Evolutionary conservation across 2,888 invertebrate species (phyloP).

Genomic region (Perizoma affinitatum): DNA sequence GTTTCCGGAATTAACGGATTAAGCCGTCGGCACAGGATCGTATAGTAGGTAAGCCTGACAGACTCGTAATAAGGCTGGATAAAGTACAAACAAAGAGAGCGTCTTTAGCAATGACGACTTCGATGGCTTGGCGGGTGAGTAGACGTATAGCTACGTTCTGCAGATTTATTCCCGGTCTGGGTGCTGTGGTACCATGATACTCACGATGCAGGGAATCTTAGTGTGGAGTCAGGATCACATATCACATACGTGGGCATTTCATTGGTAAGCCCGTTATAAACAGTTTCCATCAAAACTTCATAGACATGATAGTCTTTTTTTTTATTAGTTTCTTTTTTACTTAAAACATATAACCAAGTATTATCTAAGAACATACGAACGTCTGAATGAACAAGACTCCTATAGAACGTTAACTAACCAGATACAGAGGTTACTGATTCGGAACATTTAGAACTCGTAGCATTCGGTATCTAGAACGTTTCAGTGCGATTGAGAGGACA

Average conservation of each 20-base stretch:
- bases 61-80: conserved; percentile 32
- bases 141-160: too few relatives aligned
- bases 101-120: too few relatives aligned
- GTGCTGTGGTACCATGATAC: too few relatives aligned
- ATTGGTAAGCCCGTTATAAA: too few relatives aligned
- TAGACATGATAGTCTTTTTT: too few relatives aligned
- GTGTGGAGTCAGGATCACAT: too few relatives aligned
- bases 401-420: conserved; percentile 13
- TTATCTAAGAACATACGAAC: neutral
- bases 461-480: conserved; percentile 43
- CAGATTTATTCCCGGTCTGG: too few relatives aligned
- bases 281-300: neutral
- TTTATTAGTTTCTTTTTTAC: too few relatives aligned
- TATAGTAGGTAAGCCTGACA: conserved; percentile 27
- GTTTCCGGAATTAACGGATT: conserved; percentile 47
- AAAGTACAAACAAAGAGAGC: conserved; percentile 19
- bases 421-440: conserved; percentile 27
- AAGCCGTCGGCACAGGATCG: conserved; percentile 42
- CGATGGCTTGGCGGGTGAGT: too few relatives aligned
- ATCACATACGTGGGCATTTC: too few relatives aligned
- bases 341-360: too few relatives aligned
- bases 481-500: conserved; percentile 52
- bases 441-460: conserved; percentile 31
- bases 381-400: conserved; percentile 14
- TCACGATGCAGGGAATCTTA: too few relatives aligned